Conservation (phyloP, 2,888 invertebrate genomes). For the Aspidapion aeneum region DNA sequence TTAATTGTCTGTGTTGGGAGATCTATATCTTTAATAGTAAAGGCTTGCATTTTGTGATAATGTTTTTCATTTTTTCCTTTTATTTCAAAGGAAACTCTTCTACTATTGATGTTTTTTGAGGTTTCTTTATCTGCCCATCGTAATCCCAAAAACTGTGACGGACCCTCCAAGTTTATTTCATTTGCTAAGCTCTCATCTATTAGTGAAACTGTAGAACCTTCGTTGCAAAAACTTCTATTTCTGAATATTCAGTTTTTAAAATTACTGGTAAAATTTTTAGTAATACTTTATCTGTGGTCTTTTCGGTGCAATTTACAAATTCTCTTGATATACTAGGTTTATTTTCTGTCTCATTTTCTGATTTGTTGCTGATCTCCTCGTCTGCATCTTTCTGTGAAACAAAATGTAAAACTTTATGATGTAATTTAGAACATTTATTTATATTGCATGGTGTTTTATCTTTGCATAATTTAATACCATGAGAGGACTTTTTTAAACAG, state of each 20-base stretch:
- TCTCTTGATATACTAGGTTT: neutral
- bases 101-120: neutral
- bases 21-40: neutral
- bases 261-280: neutral
- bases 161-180: neutral
- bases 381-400: neutral
- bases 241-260: neutral
- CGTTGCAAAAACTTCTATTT: neutral
- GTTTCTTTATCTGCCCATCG: neutral
- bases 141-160: neutral
- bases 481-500: neutral
- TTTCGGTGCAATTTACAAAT: neutral
- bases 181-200: neutral
- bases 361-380: no score
- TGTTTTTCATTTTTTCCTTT: neutral
- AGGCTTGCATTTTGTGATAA: neutral
- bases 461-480: neutral
- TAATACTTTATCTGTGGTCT: neutral
- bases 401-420: neutral
- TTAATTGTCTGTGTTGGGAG: neutral
- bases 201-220: neutral
- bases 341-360: neutral
- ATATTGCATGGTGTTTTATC: no score
- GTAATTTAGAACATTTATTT: neutral
- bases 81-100: neutral